phyloP scores from a whole-genome alignment of 2,888 invertebrate genomes.

The Chymomyza amoena region DNA sequence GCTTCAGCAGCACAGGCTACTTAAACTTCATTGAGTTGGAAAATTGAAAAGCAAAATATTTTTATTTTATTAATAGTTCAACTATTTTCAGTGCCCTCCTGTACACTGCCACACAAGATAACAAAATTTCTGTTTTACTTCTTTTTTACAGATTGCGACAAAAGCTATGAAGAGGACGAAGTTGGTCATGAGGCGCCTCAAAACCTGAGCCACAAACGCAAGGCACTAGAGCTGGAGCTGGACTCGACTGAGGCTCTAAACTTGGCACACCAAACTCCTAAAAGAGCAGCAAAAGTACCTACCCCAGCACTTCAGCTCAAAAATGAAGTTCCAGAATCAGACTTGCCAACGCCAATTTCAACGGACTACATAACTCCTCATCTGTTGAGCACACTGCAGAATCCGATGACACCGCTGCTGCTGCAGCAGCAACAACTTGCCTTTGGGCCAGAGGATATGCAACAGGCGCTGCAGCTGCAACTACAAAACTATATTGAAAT shows the following conservation, averaged over 20 bases:
- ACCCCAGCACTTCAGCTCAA: constrained; percentile 8
- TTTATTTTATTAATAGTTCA: constrained; percentile 46
- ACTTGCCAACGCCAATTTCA: constrained; percentile 19
- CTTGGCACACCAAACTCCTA: constrained; percentile 65
- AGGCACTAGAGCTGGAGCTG: constrained; percentile 47
- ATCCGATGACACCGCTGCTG: constrained; percentile 68
- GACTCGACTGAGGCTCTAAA: constrained; percentile 69
- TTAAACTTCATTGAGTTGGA: constrained; percentile 76
- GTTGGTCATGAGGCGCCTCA: constrained; percentile 58
- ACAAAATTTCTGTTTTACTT: constrained; percentile 11
- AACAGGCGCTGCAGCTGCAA: constrained; percentile 78
- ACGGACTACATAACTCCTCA: constrained; percentile 20
- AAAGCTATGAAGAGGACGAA: constrained; percentile 62
- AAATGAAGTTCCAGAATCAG: neutral
- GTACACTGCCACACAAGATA: constrained; percentile 5
- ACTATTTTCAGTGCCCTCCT: constrained; percentile 9
- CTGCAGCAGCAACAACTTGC: constrained; percentile 72
- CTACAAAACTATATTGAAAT: constrained; percentile 77
- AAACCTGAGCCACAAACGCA: constrained; percentile 69
- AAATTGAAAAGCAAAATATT: constrained; percentile 77
- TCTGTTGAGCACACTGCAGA: constrained; percentile 63
- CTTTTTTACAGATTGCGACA: constrained; percentile 70
- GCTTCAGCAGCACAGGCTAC: constrained; percentile 43
- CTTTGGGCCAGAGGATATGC: constrained; percentile 71
- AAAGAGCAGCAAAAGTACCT: constrained; percentile 41